Conservation (phyloP, 2,888 invertebrate species). For the Invenusta paracnida region DNA sequence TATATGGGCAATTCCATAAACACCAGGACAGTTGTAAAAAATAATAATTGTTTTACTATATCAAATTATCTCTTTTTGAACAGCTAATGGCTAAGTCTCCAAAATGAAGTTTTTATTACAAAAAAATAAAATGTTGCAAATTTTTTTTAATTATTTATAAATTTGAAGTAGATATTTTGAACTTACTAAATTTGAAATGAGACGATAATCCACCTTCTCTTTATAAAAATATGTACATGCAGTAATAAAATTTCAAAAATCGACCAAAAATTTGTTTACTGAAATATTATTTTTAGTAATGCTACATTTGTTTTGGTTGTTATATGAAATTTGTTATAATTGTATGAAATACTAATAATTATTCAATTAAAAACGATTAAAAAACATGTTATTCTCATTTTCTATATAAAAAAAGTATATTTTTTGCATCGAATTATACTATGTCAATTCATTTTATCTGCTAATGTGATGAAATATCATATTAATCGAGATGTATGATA, state of each 20-base stretch:
- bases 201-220: neutral
- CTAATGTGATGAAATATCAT: neutral
- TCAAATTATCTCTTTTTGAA: too few species aligned
- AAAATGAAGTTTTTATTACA: neutral
- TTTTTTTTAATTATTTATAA: neutral
- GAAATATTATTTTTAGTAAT: neutral
- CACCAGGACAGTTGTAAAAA: too few species aligned
- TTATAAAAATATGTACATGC: neutral
- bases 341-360: neutral
- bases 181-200: neutral
- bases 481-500: conserved; percentile 1
- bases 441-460: neutral
- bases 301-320: neutral
- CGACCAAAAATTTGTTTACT: neutral
- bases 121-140: neutral
- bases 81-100: conserved; percentile 29
- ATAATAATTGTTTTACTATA: too few species aligned
- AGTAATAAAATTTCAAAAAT: too few species aligned
- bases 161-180: neutral
- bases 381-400: conserved; percentile 1
- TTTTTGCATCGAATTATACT: neutral
- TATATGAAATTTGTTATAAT: conserved; percentile 4
- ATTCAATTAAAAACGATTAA: neutral
- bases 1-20: too few species aligned
- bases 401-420: neutral